Conservation (phyloP, 2,797 vertebrate genomes). For the Gastrophryne carolinensis region DNA sequence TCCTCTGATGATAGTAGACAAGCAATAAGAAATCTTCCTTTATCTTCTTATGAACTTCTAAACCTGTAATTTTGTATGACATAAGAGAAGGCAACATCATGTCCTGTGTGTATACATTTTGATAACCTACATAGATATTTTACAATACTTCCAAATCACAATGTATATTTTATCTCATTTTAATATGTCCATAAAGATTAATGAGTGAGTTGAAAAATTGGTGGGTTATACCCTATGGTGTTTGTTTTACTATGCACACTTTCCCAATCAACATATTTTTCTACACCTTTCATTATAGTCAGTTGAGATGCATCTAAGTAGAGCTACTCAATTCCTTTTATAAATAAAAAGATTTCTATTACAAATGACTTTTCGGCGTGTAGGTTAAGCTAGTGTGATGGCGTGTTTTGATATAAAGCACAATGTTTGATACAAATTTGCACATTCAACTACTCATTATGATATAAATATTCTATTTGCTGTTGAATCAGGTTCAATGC, state of each 20-base stretch:
- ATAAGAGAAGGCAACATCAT: no score
- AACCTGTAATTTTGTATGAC: not conserved
- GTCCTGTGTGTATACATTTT: no score
- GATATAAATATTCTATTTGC: slow-evolving; percentile 13
- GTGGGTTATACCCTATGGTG: not conserved
- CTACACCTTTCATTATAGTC: not conserved
- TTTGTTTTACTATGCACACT: not conserved
- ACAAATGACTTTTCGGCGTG: not conserved
- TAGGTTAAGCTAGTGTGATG: not conserved
- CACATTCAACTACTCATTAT: slow-evolving; percentile 13
- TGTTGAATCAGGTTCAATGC: not conserved
- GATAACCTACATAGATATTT: no score
- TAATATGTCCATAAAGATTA: no score
- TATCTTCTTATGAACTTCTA: not conserved
- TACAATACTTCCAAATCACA: not conserved
- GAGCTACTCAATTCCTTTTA: not conserved
- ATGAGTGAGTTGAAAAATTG: no score
- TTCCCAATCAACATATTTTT: not conserved
- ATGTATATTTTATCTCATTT: no score
- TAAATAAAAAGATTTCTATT: not conserved
- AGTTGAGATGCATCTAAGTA: not conserved
- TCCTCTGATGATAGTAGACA: not conserved
- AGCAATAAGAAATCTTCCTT: slow-evolving; percentile 7
- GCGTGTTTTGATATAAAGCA: slow-evolving; percentile 20
- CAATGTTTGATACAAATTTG: slow-evolving; percentile 31